phyloP scores from a whole-genome alignment of 2,888 invertebrate species.

The Aphodius granarius region DNA sequence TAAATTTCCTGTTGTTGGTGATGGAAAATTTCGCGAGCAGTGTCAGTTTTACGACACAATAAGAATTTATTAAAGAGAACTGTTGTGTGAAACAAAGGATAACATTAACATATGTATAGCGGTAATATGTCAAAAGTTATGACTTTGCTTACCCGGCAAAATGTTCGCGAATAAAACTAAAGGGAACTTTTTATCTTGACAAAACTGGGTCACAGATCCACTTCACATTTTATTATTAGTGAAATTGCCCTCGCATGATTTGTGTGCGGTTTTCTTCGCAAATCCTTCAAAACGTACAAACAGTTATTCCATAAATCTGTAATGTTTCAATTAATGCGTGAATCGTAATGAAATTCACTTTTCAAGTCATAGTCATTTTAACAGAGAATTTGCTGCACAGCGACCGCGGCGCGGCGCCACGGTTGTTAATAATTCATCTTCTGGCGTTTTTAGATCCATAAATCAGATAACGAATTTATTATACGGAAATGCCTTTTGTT shows the following conservation, averaged over 20 bases:
- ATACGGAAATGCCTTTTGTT: constrained; percentile 12
- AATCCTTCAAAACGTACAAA: background rate
- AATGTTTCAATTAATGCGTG: background rate
- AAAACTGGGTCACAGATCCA: background rate
- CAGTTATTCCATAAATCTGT: background rate
- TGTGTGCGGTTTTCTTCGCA: constrained; percentile 1
- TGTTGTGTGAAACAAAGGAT: constrained; percentile 11
- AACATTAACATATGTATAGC: constrained; percentile 11
- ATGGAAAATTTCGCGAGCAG: background rate
- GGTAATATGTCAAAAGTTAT: constrained; percentile 12
- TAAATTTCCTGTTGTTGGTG: background rate
- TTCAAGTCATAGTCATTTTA: background rate
- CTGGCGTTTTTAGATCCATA: constrained; percentile 11
- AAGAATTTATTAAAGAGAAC: constrained; percentile 7
- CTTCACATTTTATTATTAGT: constrained; percentile 10
- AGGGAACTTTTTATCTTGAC: background rate
- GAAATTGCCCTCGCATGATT: constrained; percentile 9
- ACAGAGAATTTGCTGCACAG: background rate
- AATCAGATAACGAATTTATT: constrained; percentile 14
- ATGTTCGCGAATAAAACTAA: background rate
- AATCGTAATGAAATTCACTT: background rate
- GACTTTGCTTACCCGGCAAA: constrained; percentile 1
- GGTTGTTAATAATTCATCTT: constrained; percentile 4
- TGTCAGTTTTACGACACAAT: constrained; percentile 3
- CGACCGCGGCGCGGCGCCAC: constrained; percentile 3